phyloP scores from a whole-genome alignment of 2,888 invertebrate species.

The Troilus luridus region DNA sequence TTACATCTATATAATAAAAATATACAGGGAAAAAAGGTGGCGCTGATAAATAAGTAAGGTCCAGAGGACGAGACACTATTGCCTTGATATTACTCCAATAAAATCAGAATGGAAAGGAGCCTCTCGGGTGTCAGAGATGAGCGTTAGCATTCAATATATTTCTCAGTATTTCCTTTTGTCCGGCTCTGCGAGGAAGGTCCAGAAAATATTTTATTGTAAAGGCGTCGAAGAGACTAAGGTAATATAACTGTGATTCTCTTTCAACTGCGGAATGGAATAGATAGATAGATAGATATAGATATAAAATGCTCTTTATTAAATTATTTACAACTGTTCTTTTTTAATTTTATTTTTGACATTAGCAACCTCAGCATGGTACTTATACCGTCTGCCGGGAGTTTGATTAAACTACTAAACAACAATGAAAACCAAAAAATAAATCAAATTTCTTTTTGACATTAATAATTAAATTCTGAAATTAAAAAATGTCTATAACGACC shows the following conservation, averaged over 20 bases:
- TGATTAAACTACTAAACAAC: too few relatives aligned
- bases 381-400: too few relatives aligned
- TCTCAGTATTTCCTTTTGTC: slow-evolving; percentile 26
- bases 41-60: neutral
- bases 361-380: too few relatives aligned
- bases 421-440: too few relatives aligned
- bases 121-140: neutral
- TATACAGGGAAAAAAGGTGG: neutral
- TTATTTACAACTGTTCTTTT: too few relatives aligned
- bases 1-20: neutral
- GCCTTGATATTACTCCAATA: neutral
- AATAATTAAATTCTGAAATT: too few relatives aligned
- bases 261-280: neutral
- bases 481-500: too few relatives aligned
- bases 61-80: neutral
- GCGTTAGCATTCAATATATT: neutral
- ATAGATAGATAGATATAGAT: too few relatives aligned
- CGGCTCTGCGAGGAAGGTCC: neutral
- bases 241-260: neutral
- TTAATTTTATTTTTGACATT: too few relatives aligned
- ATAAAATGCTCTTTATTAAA: too few relatives aligned
- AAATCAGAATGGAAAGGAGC: neutral
- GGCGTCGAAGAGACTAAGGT: neutral
- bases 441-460: too few relatives aligned
- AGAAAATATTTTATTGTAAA: neutral